Base-by-base conservation (phyloP, 2,888 invertebrate species). In the Gryllus longicercus region DNA sequence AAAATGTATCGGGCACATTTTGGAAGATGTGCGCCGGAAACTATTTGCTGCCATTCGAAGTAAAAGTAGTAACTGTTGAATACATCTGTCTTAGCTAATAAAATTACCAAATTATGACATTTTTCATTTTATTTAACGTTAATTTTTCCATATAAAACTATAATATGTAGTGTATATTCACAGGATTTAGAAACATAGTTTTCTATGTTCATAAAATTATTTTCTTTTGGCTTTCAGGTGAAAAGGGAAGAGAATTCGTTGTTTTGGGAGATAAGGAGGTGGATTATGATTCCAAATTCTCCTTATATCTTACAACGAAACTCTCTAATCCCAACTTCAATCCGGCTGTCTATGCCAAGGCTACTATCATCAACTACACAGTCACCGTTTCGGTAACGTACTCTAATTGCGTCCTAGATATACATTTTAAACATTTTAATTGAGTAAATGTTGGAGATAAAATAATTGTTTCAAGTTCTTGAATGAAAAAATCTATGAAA, bases 271-370 rank as follows among this genome's bases (percentile, higher is more conserved):
- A 96, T 86, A 93, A 93, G 82, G 96, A 97, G 86, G 94, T 97
- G 14, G 97, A 97, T 87, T 96, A 94, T 87, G 96, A 97, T 88
- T 92, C 93, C 0, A 92, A 93, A 85, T 97, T 96, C 88, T 91
- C 96, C 76, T 90, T 97, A 88, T 97, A 97, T 86, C 89, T 97
- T 80, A 96, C 95, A 76, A 96, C 96, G 0, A 97, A 97, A 87
- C 90, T 96, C 78, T 90, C 95, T 11, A 97, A 97, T 89, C 97
- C 97, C 0, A 91, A 92, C 85, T 94, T 96, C 85, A 93, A 95
- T 86, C 95, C 97, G 0, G 92, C 95, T 11, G 92, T 95, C 0
- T 97, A 95, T 86, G 94, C 96, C 0, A 95, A 94, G 85, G 94
- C 96, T 0, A 91, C 94, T 83, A 95, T 97, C 77, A 96, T 97